phyloP scores from a whole-genome alignment of 1,140 invertebrate genomes.

The Scylla paramamosain region DNA sequence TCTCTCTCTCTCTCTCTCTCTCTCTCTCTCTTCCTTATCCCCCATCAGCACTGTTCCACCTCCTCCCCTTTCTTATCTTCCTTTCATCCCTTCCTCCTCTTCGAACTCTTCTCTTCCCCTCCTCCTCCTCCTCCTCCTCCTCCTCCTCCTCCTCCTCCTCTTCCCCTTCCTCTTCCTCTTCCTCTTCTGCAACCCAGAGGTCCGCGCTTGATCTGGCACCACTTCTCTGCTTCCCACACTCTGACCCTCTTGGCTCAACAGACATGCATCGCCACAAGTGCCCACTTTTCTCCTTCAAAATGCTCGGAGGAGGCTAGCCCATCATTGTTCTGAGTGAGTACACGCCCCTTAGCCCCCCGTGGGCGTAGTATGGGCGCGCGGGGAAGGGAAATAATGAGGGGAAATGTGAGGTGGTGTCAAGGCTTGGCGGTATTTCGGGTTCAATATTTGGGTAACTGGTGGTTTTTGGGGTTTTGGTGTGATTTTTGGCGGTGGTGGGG shows the following conservation, averaged over 20 bases:
- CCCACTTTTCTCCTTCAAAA: conserved; percentile 52
- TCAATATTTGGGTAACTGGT: background rate
- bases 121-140: too few relatives aligned
- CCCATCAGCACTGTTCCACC: too few relatives aligned
- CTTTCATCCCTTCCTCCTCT: too few relatives aligned
- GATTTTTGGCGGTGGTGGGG: too few relatives aligned
- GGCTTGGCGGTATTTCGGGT: background rate
- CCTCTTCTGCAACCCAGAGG: background rate
- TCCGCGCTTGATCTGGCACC: background rate
- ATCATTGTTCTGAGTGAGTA: conserved; percentile 77
- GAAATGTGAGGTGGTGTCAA: background rate
- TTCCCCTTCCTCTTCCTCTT: too few relatives aligned
- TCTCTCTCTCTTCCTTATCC: too few relatives aligned
- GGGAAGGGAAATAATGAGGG: background rate
- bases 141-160: too few relatives aligned
- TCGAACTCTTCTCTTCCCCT: too few relatives aligned
- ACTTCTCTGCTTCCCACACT: too few relatives aligned
- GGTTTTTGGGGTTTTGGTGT: background rate
- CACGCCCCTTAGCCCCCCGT: background rate
- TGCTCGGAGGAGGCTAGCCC: conserved; percentile 76
- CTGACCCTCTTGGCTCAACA: background rate
- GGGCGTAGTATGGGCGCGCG: background rate
- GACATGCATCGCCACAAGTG: background rate
- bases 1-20: too few relatives aligned
- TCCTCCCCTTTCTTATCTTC: too few relatives aligned